Base-by-base conservation (phyloP, 2,888 invertebrate species). In the Drosophila mimica region DNA sequence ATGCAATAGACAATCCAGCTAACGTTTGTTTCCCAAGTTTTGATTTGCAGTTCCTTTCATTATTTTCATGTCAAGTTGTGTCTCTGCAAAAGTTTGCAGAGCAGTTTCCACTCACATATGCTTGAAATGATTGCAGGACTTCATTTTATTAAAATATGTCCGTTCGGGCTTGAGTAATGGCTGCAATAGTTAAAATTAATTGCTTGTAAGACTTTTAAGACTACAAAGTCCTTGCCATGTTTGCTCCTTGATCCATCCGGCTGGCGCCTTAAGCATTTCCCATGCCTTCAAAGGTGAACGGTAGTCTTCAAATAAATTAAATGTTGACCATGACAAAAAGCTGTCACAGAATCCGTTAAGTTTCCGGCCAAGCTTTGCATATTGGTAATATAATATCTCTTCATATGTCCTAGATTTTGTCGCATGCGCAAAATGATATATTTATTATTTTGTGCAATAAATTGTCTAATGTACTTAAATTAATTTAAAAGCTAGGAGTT, bases 141-240 rank as follows among this genome's bases (percentile, higher is more conserved):
- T 84, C 82, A 82, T 82, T 89, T 80, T 71, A 84, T 84, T 89
- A 89, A 89, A 89, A 84, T 87, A 71, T 82, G 89, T 87, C 75
- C 36, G 67, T 69, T 71, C 60, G 62, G 77, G 67, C 72, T 77
- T 79, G 85, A 85, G 64, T 72, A 84, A 89, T 89, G 69, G 66
- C 63, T 70, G 82, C 67, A 66, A 79, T 73, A 70, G 74, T 62
- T 79, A 40, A 74, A 85, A 87, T 84, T 84, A 85, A 89, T 85
- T 85, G 84, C 84, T 82, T 84, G 82, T 57, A 82, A 79, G 75
- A 84, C 84, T 78, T 63, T 46, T 25, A 2, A 7, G 46, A 46
- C 25, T 40, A 71, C 66, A 60, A 67, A 65, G 70, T 52, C 68
- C 51, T 67, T 54, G 63, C 38, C 36, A 49, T 13, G 51, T 11